Conservation (phyloP, 1,140 invertebrate genomes). For the Drosophila kanapiae region DNA sequence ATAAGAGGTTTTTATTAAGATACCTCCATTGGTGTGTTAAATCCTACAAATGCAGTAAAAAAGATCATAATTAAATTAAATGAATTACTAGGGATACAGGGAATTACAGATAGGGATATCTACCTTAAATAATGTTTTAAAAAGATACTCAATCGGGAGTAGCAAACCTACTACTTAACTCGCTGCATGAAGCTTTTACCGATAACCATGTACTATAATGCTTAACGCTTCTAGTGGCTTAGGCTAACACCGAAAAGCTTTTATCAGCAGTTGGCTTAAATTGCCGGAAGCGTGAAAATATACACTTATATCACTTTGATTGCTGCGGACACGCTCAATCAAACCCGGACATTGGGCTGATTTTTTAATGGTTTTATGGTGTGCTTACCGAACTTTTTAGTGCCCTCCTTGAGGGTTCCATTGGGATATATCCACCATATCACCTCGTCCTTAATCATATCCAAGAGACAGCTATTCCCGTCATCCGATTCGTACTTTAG, state of each 20-base stretch:
- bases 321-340: constrained; percentile 2
- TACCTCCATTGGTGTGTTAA: too few species aligned
- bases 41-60: too few species aligned
- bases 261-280: constrained; percentile 19
- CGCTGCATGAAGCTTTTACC: constrained; percentile 19
- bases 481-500: constrained; percentile 62
- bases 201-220: constrained; percentile 11
- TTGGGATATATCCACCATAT: constrained; percentile 62
- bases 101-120: not conserved
- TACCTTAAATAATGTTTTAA: not conserved
- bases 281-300: constrained; percentile 34
- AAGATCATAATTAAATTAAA: too few species aligned
- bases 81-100: too few species aligned
- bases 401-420: constrained; percentile 49
- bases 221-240: constrained; percentile 13
- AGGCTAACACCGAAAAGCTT: constrained; percentile 33
- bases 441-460: constrained; percentile 64
- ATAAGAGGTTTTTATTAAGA: too few species aligned
- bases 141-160: not conserved
- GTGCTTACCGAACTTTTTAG: constrained; percentile 43
- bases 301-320: constrained; percentile 17
- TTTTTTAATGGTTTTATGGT: not conserved
- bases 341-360: not conserved
- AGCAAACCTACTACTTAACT: not conserved
- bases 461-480: constrained; percentile 67